Base-by-base conservation (phyloP, 2,113 vertebrate genomes). In the Lamprotornis superbus region DNA sequence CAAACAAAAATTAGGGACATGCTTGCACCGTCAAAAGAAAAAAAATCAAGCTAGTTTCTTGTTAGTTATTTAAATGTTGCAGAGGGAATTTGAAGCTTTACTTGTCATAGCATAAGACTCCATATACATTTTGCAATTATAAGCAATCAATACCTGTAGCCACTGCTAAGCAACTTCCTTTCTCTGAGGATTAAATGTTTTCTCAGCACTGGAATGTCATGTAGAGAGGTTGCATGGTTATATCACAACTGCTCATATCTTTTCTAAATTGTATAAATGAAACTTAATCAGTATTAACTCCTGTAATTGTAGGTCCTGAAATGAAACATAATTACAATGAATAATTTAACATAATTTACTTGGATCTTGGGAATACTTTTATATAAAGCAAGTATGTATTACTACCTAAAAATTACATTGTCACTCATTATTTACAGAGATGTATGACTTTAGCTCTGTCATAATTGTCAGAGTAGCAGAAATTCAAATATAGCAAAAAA, bases 271-370 rank as follows among this genome's bases (percentile, higher is more conserved):
- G 33, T 64, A 81, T 61, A 92, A 67, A 61, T 87, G 68, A 83
- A 90, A 74, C 12, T 50, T 92, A 92, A 92, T 92, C 68, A 81
- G 53, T 73, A 84, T 84, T 73, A 94, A 19, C 27, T 60, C 37
- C 40, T 79, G 37, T 59, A 92, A 87, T 35, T 87, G 31, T 68
- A 68, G 28, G 53, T 67, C 57, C 49, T 71, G 71, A 81, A 95
- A 68, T 57, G 56, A 94, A 92, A 49, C 49, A 74, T 88, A 91
- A 93, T 84, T 95, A 37, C 33, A 70, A 88, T 94, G 56, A 96
- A 95, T 91, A 96, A 92, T 81, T 94, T 87, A 93, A 42, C 44
- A 89, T 91, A 84, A 87, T 78, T 89, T 71, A 93, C 92, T 57
- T 83, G 49, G 49, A 75, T 67, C 39, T 73, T 53, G 39, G 49